Evolutionary conservation across 2,888 invertebrate species (phyloP).

Genomic region (Lasioglossum calceatum): DNA sequence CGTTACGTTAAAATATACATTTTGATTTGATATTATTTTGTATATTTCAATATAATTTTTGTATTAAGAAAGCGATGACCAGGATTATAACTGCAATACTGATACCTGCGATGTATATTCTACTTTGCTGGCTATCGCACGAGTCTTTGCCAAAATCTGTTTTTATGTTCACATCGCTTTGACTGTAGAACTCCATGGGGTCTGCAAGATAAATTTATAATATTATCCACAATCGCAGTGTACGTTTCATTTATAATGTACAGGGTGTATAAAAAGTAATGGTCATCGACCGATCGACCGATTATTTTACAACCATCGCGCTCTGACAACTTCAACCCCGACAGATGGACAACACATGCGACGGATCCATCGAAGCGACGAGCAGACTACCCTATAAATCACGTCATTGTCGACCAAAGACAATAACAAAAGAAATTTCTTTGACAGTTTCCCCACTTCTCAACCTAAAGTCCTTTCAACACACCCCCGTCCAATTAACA

Average conservation of each 20-base stretch:
- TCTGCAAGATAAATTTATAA: conserved; percentile 73
- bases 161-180: conserved; percentile 83
- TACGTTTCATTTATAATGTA: conserved; percentile 7
- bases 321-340: too few species aligned
- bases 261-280: too few species aligned
- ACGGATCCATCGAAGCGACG: too few species aligned
- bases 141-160: conserved; percentile 86
- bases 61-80: conserved; percentile 87
- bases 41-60: conserved; percentile 81
- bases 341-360: too few species aligned
- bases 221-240: neutral
- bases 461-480: too few species aligned
- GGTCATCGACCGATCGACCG: too few species aligned
- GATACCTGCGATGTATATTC: conserved; percentile 87
- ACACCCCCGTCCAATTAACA: too few species aligned
- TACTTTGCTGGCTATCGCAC: conserved; percentile 87
- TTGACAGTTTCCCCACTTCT: too few species aligned
- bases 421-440: too few species aligned
- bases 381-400: too few species aligned
- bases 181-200: conserved; percentile 83
- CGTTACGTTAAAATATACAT: conserved; percentile 35
- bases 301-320: too few species aligned
- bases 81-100: conserved; percentile 88
- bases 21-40: conserved; percentile 27
- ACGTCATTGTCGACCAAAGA: too few species aligned